Base-by-base conservation (phyloP, 2,113 vertebrate genomes). In the Sprattus sprattus region DNA sequence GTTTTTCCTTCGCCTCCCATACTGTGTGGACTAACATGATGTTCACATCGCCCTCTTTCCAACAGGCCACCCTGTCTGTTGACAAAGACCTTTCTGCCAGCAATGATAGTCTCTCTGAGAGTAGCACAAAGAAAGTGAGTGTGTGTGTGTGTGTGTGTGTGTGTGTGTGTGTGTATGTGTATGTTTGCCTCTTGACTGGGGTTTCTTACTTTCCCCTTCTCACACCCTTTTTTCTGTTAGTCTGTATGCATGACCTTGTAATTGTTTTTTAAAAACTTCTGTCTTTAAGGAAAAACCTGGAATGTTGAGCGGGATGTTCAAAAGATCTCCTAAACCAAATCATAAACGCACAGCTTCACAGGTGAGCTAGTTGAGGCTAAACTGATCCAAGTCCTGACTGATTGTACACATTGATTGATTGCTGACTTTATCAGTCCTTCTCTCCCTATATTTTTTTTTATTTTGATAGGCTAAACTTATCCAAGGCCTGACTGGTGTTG, bases 281-380 rank as follows among this genome's bases (percentile, higher is more conserved):
- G 22, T 2, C 20, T 83, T 60, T n/a, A 80, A 82, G 83, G 83
- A 82, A 9, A 85, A 78, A 25, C 52, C 83, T 28, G 78, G 57
- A 1, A 16, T 80, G 5, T 50, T 83, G 49, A 86, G 82, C 13
- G 20, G 82, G 67, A 45, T 86, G 49, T 86, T 83, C 50, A 86
- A 28, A 28, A 50, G 81, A 11, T 82, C 60, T n/a, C 57, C 81
- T 25, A 86, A 57, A 46, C 32, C 49, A 18, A n/a, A 11, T n/a
- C 47, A n/a, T 11, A 86, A 46, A 22, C 18, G 3, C 32, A 11
- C 22, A 28, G 28, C 52, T 2, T 86, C 87, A 0, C 91, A 92
- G 91, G 93, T 93, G 81, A 85, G 87, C 5, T 8, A 5, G 3
- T 25, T 60, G 54, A n/a, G 54, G 15, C 18, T 60, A 6, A 18